Evolutionary conservation across 2,113 vertebrate genomes (phyloP).

Genomic region (Ploceus nigricollis): DNA sequence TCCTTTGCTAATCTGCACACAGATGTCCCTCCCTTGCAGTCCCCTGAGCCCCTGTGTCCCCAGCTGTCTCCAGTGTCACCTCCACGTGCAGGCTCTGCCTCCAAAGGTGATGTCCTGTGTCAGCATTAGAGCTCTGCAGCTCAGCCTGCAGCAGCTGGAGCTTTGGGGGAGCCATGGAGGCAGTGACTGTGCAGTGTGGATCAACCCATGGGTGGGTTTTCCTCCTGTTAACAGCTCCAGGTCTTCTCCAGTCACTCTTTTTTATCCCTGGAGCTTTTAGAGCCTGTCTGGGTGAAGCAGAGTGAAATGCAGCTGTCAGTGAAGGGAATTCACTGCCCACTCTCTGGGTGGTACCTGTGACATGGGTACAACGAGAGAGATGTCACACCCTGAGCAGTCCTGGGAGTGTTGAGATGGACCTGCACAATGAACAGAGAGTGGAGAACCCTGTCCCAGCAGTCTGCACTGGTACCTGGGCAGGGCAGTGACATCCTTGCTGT

Average conservation of each 20-base stretch:
- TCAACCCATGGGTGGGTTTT: background rate
- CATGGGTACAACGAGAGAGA: background rate
- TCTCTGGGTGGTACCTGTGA: background rate
- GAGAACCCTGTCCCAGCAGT: background rate
- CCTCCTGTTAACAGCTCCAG: background rate
- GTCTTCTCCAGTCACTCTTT: background rate
- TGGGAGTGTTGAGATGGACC: background rate
- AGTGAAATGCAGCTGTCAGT: background rate
- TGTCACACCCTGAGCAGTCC: rapidly evolving
- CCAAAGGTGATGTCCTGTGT: background rate
- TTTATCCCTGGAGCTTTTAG: background rate
- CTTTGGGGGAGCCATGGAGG: rapidly evolving
- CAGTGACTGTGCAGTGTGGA: background rate
- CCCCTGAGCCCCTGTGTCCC: background rate
- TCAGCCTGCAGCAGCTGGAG: background rate
- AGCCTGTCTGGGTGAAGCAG: background rate
- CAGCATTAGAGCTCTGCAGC: background rate
- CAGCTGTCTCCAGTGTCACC: background rate
- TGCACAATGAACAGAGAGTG: background rate
- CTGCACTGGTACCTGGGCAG: background rate
- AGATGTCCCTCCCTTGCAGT: background rate
- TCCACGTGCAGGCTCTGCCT: background rate
- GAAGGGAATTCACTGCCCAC: background rate
- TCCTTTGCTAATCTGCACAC: background rate
- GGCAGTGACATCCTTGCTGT: background rate